Percentiles rank a stretch among this genome's conserved stretches.
These are phyloP conservation scores for Labeo calbasu DNA, from an alignment of 2,797 vertebrate species.

Conservation along the genomic window DNA sequence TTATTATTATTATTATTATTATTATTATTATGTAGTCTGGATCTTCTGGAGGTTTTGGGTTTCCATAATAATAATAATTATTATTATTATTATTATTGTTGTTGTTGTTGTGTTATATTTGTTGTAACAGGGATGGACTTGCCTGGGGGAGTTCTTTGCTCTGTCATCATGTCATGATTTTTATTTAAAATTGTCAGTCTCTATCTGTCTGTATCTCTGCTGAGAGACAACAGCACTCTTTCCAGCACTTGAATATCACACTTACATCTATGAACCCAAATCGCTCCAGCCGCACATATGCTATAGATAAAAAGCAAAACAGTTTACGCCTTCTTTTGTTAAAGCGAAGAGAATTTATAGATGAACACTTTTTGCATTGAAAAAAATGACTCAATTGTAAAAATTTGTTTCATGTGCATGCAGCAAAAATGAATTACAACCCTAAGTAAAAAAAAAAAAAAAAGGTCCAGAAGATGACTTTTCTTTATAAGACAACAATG, in stretches of 20 bases:
- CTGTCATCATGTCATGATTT: not conserved
- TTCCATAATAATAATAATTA: not conserved
- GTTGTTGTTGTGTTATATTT: not conserved
- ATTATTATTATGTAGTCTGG: no score
- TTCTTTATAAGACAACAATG: not conserved
- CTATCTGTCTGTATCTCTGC: constrained; percentile 8
- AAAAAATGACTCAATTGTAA: no score
- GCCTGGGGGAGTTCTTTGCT: not conserved
- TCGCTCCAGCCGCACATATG: not conserved
- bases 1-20: no score
- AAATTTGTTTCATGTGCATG: not conserved
- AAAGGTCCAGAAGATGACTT: not conserved
- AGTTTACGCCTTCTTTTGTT: not conserved
- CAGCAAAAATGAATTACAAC: not conserved
- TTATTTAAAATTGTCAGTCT: not conserved
- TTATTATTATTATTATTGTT: constrained; percentile 13
- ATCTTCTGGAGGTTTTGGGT: no score
- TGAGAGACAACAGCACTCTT: constrained; percentile 11
- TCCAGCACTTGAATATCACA: constrained; percentile 16
- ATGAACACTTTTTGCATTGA: not conserved
- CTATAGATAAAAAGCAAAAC: constrained; percentile 7
- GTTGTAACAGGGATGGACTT: not conserved
- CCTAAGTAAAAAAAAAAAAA: not conserved
- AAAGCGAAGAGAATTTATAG: not conserved
- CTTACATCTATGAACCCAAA: constrained; percentile 3